These are phyloP conservation scores for Mastigias papua DNA, from an alignment of 30 jellyfish, hydroid and myxozoan species.

Conservation along the genomic window DNA sequence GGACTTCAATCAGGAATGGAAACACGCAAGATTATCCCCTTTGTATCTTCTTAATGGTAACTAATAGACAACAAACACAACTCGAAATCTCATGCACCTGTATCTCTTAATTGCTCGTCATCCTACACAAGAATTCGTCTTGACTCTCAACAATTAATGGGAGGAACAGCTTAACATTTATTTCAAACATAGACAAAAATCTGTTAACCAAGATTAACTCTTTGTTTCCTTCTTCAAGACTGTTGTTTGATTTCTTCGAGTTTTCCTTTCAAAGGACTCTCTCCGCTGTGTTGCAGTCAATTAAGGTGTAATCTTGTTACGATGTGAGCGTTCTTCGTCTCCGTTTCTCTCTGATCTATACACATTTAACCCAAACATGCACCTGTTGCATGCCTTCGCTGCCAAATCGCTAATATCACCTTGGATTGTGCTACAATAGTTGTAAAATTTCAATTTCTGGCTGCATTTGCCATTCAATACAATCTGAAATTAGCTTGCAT, in stretches of 20 bases:
- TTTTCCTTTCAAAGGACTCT: constrained; percentile 5
- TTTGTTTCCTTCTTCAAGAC: constrained; percentile 4
- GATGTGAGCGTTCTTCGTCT: constrained; percentile 10
- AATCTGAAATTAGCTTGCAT: background rate
- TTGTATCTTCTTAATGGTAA: constrained; percentile 46
- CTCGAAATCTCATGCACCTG: constrained; percentile 19
- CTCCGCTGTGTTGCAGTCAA: constrained; percentile 34
- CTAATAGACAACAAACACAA: background rate
- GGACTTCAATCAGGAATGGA: constrained; percentile 6
- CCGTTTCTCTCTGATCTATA: constrained; percentile 7
- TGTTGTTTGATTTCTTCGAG: constrained; percentile 38
- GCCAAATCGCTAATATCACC: background rate
- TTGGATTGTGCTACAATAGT: no score
- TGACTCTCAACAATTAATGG: background rate
- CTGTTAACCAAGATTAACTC: constrained; percentile 1
- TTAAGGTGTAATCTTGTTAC: constrained; percentile 27
- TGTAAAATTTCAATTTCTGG: no score
- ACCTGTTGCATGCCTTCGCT: constrained; percentile 1
- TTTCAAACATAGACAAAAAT: constrained; percentile 22
- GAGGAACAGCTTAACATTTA: constrained; percentile 19
- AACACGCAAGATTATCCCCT: constrained; percentile 27
- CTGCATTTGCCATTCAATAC: background rate
- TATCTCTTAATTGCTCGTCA: constrained; percentile 2
- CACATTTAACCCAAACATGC: background rate
- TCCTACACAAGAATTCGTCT: constrained; percentile 6